Evolutionary conservation across 2,797 vertebrate species (phyloP).

Genomic region (Pipistrellus pygmaeus): DNA sequence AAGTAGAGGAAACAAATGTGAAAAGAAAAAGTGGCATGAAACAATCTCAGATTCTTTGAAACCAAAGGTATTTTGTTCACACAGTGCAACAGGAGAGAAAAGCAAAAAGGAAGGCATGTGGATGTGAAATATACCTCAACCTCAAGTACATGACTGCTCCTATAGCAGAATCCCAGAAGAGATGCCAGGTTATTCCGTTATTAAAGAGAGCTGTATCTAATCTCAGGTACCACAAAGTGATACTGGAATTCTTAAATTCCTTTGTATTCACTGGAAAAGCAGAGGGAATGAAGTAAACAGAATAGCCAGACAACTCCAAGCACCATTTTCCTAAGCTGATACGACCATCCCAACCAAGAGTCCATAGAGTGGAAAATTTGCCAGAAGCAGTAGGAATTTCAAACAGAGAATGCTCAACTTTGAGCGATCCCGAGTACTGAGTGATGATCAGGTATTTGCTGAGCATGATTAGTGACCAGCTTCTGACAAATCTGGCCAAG

Average conservation of each 20-base stretch:
- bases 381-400: not conserved
- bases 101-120: not conserved
- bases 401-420: not conserved
- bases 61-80: not conserved
- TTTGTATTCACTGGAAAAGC: not conserved
- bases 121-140: not conserved
- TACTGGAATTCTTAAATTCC: not conserved
- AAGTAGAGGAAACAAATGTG: not conserved
- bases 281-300: not conserved
- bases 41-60: not conserved
- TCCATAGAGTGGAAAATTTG: not conserved
- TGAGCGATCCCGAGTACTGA: not conserved
- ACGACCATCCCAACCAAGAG: not conserved
- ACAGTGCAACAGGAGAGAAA: not conserved
- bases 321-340: not conserved
- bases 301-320: not conserved
- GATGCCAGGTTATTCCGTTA: not conserved
- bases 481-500: not conserved
- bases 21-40: not conserved
- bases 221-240: not conserved
- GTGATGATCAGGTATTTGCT: not conserved
- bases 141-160: not conserved
- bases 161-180: not conserved
- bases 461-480: not conserved
- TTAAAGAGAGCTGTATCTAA: not conserved